Percentiles rank a stretch among this genome's conserved stretches.
These are phyloP conservation scores for Paraplagusia blochii DNA, from an alignment of 2,113 vertebrate species.

Conservation along the genomic window DNA sequence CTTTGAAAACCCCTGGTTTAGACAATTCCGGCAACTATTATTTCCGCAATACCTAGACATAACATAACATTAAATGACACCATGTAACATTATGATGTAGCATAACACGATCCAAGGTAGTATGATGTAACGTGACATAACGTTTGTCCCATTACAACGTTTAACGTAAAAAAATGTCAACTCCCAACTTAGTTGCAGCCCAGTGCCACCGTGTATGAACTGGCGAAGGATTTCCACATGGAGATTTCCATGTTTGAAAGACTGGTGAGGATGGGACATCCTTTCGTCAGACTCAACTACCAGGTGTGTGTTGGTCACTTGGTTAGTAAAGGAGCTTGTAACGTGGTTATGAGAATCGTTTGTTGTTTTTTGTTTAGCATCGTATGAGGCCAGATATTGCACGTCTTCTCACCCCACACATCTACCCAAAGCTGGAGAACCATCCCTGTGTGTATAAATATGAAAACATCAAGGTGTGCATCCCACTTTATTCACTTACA, in stretches of 20 bases:
- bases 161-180: slow-evolving; percentile 1
- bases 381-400: slow-evolving; percentile 95
- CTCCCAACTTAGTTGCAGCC: slow-evolving; percentile 80
- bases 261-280: slow-evolving; percentile 84
- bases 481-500: slow-evolving; percentile 10
- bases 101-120: too few species aligned
- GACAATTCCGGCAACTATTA: too few species aligned
- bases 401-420: slow-evolving; percentile 85
- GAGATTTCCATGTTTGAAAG: slow-evolving; percentile 96
- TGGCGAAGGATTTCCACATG: slow-evolving; percentile 89
- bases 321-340: too few species aligned
- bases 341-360: not conserved
- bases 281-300: slow-evolving; percentile 87
- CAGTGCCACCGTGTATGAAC: slow-evolving; percentile 89
- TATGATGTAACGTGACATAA: too few species aligned
- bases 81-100: too few species aligned
- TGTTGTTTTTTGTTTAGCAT: slow-evolving; percentile 75
- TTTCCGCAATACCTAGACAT: too few species aligned
- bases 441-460: slow-evolving; percentile 89
- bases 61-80: too few species aligned
- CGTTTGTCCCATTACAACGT: not conserved
- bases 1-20: too few species aligned
- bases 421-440: slow-evolving; percentile 87
- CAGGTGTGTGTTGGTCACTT: slow-evolving; percentile 75
- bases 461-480: slow-evolving; percentile 85